Evolutionary conservation across 1,140 invertebrate genomes (phyloP).

Genomic region (Latrodectus geometricus): DNA sequence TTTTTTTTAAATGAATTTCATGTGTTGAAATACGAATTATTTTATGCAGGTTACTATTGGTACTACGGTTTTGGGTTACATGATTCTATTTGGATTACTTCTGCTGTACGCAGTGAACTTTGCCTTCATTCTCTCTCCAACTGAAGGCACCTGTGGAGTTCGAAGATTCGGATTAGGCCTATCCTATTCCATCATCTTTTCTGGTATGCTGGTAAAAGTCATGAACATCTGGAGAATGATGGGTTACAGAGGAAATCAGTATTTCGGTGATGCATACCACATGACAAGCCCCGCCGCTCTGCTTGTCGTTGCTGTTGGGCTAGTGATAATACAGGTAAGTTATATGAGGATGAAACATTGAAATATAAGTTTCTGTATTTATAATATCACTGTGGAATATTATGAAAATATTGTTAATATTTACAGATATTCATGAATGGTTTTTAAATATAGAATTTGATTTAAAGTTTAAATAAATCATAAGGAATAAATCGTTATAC

Average conservation of each 20-base stretch:
- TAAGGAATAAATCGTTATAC: too few species aligned
- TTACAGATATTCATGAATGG: too few species aligned
- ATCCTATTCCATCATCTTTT: conserved; percentile 70
- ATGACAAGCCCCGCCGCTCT: conserved; percentile 78
- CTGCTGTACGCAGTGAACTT: conserved; percentile 71
- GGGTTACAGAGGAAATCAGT: conserved; percentile 45
- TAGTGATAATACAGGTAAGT: conserved; percentile 46
- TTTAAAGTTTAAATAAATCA: too few species aligned
- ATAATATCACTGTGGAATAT: too few species aligned
- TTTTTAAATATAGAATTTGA: too few species aligned
- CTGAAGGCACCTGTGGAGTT: conserved; percentile 67
- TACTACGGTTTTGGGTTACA: conserved; percentile 71
- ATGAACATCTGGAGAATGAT: conserved; percentile 69
- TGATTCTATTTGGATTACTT: conserved; percentile 70
- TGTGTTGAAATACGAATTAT: conserved; percentile 61
- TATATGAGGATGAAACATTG: not conserved
- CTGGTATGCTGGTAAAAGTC: conserved; percentile 71
- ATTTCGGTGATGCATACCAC: conserved; percentile 76
- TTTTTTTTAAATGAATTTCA: too few species aligned
- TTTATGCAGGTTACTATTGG: conserved; percentile 69
- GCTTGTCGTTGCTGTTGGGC: conserved; percentile 48
- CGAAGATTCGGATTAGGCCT: conserved; percentile 69
- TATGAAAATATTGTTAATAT: too few species aligned
- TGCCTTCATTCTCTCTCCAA: conserved; percentile 70
- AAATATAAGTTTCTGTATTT: too few species aligned